Conservation (phyloP, 2,797 vertebrate species). For the Leptodactylus fallax region DNA sequence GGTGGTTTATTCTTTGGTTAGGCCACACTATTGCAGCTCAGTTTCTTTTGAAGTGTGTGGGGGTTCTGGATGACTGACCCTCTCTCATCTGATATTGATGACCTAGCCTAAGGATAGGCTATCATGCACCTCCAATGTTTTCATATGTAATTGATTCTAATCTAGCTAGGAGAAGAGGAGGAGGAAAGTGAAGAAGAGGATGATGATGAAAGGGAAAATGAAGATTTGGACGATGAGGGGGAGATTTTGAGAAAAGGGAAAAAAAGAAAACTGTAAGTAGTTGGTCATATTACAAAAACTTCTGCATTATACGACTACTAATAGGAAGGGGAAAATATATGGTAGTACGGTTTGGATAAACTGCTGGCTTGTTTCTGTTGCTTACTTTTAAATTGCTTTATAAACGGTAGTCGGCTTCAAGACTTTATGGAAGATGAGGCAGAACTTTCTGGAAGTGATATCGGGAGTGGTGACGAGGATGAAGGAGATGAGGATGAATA, state of each 20-base stretch:
- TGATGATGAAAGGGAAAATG: constrained; percentile 65
- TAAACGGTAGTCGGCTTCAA: constrained; percentile 77
- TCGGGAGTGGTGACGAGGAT: constrained; percentile 90
- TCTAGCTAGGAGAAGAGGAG: constrained; percentile 74
- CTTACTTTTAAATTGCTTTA: not conserved
- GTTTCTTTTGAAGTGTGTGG: too few relatives aligned
- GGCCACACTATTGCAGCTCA: too few relatives aligned
- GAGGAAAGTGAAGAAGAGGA: constrained; percentile 72
- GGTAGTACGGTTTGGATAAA: not conserved
- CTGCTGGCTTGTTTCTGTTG: constrained; percentile 15
- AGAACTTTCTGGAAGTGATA: constrained; percentile 92
- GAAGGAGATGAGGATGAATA: constrained; percentile 84
- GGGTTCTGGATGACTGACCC: too few relatives aligned
- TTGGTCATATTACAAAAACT: constrained; percentile 66
- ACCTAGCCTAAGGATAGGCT: too few relatives aligned
- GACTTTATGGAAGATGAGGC: constrained; percentile 95
- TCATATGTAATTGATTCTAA: not conserved
- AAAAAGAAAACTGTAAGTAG: constrained; percentile 86
- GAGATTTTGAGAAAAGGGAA: constrained; percentile 74
- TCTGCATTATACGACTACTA: too few relatives aligned
- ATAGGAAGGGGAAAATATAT: too few relatives aligned
- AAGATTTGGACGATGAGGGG: constrained; percentile 80
- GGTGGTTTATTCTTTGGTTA: too few relatives aligned
- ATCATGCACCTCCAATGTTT: not conserved
- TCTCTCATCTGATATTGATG: too few relatives aligned